Conservation (phyloP, 2,113 vertebrate species). For the Willisornis vidua region DNA sequence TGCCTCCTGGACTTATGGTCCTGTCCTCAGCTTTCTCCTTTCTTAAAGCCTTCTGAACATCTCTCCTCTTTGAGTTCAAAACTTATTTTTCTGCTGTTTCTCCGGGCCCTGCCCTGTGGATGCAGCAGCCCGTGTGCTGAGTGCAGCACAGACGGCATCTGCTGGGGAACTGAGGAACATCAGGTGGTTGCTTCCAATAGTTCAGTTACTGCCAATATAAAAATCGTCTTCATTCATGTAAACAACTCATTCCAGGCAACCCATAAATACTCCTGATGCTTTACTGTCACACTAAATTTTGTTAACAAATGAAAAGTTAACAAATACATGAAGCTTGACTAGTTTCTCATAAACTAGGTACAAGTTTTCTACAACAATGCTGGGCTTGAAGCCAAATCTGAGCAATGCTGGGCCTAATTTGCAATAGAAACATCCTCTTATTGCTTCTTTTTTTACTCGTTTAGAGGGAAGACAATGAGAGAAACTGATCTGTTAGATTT, state of each 20-base stretch:
- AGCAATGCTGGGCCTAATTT: constrained; percentile 22
- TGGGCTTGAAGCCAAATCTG: constrained; percentile 11
- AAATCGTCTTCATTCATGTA: neutral
- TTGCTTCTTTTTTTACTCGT: neutral
- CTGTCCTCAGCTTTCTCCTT: neutral
- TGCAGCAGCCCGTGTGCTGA: neutral
- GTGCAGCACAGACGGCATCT: constrained; percentile 36
- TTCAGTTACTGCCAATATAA: fast-evolving
- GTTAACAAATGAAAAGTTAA: neutral
- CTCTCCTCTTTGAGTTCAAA: neutral
- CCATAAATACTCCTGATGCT: neutral
- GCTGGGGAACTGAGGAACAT: constrained; percentile 13
- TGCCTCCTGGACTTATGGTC: neutral
- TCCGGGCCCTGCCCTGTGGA: neutral
- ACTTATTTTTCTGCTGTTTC: neutral
- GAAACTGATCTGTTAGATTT: neutral
- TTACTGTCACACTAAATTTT: neutral
- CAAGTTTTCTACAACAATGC: neutral
- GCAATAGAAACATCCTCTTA: neutral
- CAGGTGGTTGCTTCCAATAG: neutral
- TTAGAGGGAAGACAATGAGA: neutral
- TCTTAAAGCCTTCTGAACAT: neutral
- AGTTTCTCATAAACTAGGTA: neutral
- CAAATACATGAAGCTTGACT: neutral
- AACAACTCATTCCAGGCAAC: neutral